phyloP scores from a whole-genome alignment of 2,888 invertebrate genomes.

The Volucella zonaria region DNA sequence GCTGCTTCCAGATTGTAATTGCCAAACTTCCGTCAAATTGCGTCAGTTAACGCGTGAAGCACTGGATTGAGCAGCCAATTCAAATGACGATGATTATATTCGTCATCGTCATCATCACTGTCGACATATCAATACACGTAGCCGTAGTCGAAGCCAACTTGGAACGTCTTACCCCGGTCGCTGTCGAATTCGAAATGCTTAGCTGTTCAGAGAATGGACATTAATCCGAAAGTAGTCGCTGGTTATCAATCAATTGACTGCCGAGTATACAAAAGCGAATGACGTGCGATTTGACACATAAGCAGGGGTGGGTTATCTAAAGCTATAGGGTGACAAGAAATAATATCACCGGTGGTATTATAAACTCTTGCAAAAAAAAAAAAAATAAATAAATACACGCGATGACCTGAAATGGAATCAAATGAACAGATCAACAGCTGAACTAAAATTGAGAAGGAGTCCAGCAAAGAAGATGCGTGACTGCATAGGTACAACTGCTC shows the following conservation, averaged over 20 bases:
- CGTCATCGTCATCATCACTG: not conserved
- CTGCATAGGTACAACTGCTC: conserved; percentile 2
- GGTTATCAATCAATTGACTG: conserved; percentile 43
- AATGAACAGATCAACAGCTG: conserved; percentile 31
- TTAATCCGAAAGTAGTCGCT: conserved; percentile 19
- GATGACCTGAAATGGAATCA: conserved; percentile 27
- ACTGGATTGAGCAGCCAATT: conserved; percentile 37
- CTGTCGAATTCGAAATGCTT: conserved; percentile 33
- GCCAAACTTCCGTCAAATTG: conserved; percentile 61
- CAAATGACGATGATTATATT: conserved; percentile 6
- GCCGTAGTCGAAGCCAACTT: not conserved
- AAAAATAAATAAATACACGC: not conserved
- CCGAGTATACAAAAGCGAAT: conserved; percentile 17
- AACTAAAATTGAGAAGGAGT: conserved; percentile 12
- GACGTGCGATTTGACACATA: conserved; percentile 37
- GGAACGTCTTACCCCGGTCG: conserved; percentile 30
- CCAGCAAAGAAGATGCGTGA: conserved; percentile 1
- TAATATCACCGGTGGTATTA: conserved; percentile 17
- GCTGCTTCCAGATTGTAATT: conserved; percentile 43
- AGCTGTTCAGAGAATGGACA: conserved; percentile 31
- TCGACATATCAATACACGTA: no score
- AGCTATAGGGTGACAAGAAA: conserved; percentile 6
- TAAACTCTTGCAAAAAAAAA: not conserved
- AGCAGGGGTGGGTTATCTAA: conserved; percentile 34
- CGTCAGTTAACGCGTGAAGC: conserved; percentile 29